phyloP scores from a whole-genome alignment of 2,113 vertebrate genomes.

The Tyrannus savana region DNA sequence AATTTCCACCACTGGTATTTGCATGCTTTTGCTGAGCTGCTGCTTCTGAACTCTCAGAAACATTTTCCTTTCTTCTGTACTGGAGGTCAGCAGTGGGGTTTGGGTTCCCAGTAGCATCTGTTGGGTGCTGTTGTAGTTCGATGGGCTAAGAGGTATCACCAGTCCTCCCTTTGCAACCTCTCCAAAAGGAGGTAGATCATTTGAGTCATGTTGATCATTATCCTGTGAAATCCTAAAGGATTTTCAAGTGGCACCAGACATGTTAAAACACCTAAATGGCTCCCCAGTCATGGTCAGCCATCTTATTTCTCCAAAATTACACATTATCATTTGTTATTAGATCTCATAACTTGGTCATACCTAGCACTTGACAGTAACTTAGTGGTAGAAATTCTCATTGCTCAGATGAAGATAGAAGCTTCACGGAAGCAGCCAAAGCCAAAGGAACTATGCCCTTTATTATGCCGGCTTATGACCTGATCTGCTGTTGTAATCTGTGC shows the following conservation, averaged over 20 bases:
- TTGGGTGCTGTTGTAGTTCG: background rate
- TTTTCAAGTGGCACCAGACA: background rate
- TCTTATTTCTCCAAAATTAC: background rate
- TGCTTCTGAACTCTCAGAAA: background rate
- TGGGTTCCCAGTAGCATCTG: background rate
- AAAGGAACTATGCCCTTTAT: background rate
- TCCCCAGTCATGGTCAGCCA: background rate
- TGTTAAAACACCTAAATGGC: background rate
- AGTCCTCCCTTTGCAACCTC: background rate
- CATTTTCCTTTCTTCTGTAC: background rate
- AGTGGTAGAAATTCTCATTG: background rate
- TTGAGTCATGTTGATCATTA: background rate
- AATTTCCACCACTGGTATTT: background rate
- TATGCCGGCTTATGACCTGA: background rate
- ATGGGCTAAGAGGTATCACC: background rate
- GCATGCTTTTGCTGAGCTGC: background rate
- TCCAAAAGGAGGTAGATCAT: background rate
- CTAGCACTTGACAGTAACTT: background rate
- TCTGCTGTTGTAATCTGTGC: background rate
- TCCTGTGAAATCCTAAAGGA: background rate
- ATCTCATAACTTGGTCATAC: background rate
- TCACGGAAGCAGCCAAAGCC: background rate
- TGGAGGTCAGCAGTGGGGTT: background rate
- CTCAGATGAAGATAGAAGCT: background rate
- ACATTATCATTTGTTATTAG: background rate